These are phyloP conservation scores for Ennomos quercinarius DNA, from an alignment of 2,888 invertebrate genomes.

Conservation along the genomic window DNA sequence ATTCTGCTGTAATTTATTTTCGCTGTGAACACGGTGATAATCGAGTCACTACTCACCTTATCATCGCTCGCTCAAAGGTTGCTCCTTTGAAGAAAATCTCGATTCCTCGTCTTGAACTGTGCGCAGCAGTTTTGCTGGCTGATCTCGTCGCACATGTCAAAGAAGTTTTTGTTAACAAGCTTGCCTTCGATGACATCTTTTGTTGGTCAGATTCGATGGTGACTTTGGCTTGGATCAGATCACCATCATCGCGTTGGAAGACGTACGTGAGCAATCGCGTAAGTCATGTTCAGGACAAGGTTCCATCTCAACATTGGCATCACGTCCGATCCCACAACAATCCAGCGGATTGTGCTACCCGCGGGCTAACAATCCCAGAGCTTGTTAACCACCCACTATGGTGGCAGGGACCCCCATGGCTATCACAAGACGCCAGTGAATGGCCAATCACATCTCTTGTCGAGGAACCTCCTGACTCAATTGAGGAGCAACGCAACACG, in stretches of 20 bases:
- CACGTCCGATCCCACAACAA: too few species aligned
- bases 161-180: neutral
- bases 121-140: neutral
- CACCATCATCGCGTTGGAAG: neutral
- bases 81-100: constrained; percentile 2
- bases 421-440: neutral
- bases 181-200: neutral
- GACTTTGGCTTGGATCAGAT: neutral
- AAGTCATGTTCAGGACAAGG: neutral
- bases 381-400: too few species aligned
- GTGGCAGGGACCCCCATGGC: too few species aligned
- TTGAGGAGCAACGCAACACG: neutral
- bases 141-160: constrained; percentile 1
- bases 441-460: neutral
- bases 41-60: constrained; percentile 1
- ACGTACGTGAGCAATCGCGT: neutral
- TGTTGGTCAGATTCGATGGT: neutral
- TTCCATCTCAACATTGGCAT: too few species aligned
- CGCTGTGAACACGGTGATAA: constrained; percentile 2
- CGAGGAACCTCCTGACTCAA: neutral
- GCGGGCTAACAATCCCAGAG: too few species aligned
- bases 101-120: neutral
- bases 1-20: neutral
- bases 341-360: too few species aligned
- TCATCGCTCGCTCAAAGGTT: constrained; percentile 1